Base-by-base conservation (phyloP, 2,888 invertebrate species). In the Leptopterna dolabrata region DNA sequence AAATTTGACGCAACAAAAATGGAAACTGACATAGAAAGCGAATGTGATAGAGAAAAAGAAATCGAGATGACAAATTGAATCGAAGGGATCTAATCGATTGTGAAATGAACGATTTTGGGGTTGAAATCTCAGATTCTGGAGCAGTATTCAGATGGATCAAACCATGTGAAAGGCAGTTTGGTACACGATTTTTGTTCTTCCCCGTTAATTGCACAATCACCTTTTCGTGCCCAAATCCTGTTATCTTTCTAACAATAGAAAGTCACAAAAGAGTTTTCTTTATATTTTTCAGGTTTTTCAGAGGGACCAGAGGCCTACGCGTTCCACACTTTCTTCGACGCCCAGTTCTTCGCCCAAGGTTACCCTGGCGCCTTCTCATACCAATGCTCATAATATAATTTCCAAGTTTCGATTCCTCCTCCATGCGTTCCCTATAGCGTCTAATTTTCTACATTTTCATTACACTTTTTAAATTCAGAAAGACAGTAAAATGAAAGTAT, bases 311-410 rank as follows among this genome's bases (percentile, higher is more conserved):
- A 85, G 30, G n/a, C 76, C 19, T 78, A 30, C 80, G 24, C 45
- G 24, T 89, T 88, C 51, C 85, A 88, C 27, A 70, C 89, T 9
- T 88, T 88, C 45, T 89, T 89, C 81, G 87, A 80, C 45, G 78
- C 43, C 41, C 47, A 30, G 30, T 87, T 83, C 24, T 88, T 85
- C 86, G 78, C 92, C 30, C 41, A 63, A 9, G 70, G 71, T 36
- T 87, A 82, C 51, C 82, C 87, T 4, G 85, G 88, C 76, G 27
- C 82, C 45, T 88, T 86, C 80, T 87, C 88, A 78, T 88, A 86
- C 88, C 87, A 86, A 24, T 87, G 55, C 51, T 76, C 81, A 63
- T 87, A 87, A 87, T 71, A 27, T 45, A 45, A 82, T 82, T 55
- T 27, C 47, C 19, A 78, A 78, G 27, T 82, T 14, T 71, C 30